Conservation (phyloP, 1,140 invertebrate species). For the Magallana ariakensis region DNA sequence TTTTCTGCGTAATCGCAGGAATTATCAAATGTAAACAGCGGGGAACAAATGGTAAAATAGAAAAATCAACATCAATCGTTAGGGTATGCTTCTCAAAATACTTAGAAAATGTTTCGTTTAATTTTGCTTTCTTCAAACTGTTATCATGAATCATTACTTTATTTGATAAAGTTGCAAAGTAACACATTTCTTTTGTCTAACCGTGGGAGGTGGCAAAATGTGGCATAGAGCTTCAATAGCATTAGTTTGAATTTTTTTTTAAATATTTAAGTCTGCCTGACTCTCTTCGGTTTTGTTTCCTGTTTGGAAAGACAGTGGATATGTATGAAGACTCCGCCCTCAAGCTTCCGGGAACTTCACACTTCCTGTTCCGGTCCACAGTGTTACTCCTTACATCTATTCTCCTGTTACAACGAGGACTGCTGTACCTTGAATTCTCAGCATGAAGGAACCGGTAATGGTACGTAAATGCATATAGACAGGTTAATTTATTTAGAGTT, state of each 20-base stretch:
- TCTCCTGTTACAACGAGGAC: not conserved
- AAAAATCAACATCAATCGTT: too few relatives aligned
- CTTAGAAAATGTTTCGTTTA: too few relatives aligned
- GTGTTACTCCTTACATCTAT: not conserved
- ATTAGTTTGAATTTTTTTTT: too few relatives aligned
- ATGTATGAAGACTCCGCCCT: not conserved
- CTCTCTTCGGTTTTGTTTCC: not conserved
- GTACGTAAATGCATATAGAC: not conserved
- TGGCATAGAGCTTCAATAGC: too few relatives aligned
- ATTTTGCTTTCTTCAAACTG: not conserved
- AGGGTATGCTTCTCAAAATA: too few relatives aligned
- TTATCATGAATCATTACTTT: not conserved
- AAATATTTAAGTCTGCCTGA: not conserved
- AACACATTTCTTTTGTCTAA: too few relatives aligned
- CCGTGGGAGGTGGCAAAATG: too few relatives aligned
- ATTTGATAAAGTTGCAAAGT: not conserved
- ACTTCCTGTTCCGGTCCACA: not conserved
- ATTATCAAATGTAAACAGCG: too few relatives aligned
- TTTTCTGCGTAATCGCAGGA: too few relatives aligned
- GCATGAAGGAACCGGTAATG: not conserved
- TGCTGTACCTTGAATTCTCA: not conserved
- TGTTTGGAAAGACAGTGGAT: not conserved
- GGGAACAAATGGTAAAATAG: too few relatives aligned
- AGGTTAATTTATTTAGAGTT: too few relatives aligned
- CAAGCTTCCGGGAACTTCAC: slow-evolving; percentile 8